A percentile compares a stretch with the other conserved stretches of the same genome.
phyloP scores from a whole-genome alignment of 1,140 invertebrate genomes.

The Drosophila bocqueti region DNA sequence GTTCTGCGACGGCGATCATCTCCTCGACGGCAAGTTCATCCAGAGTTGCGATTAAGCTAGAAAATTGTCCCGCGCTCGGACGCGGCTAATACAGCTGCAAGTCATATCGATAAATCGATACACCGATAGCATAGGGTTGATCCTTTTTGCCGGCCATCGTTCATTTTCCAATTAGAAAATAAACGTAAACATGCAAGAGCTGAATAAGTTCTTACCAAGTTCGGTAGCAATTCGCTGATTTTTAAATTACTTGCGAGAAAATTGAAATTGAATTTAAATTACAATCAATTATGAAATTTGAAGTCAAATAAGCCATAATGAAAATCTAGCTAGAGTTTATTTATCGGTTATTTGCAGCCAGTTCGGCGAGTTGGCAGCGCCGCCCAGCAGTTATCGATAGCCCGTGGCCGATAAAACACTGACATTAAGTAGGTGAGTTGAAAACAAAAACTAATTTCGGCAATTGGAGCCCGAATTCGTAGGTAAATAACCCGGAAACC shows the following conservation, averaged over 20 bases:
- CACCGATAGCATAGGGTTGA: not conserved
- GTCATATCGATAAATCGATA: conserved; percentile 14
- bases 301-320: too few species aligned
- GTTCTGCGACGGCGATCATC: conserved; percentile 80
- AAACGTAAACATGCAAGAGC: not conserved
- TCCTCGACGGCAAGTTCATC: conserved; percentile 75
- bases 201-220: too few species aligned
- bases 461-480: conserved; percentile 19
- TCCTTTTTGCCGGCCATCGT: not conserved
- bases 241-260: too few species aligned
- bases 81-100: conserved; percentile 50
- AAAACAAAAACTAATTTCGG: conserved; percentile 52
- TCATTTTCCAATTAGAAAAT: not conserved
- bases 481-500: not conserved
- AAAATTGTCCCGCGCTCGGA: conserved; percentile 26
- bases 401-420: conserved; percentile 13
- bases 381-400: conserved; percentile 35
- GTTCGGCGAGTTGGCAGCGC: conserved; percentile 23
- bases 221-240: too few species aligned
- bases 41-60: conserved; percentile 61
- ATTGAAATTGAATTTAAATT: too few species aligned
- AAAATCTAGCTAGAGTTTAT: too few species aligned
- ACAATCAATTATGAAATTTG: not conserved
- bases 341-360: too few species aligned
- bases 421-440: conserved; percentile 46